Evolutionary conservation across 1,140 invertebrate genomes (phyloP), one percentile per base, ranked within the genome.

Genomic region (Zaprionus gabonicus): DNA sequence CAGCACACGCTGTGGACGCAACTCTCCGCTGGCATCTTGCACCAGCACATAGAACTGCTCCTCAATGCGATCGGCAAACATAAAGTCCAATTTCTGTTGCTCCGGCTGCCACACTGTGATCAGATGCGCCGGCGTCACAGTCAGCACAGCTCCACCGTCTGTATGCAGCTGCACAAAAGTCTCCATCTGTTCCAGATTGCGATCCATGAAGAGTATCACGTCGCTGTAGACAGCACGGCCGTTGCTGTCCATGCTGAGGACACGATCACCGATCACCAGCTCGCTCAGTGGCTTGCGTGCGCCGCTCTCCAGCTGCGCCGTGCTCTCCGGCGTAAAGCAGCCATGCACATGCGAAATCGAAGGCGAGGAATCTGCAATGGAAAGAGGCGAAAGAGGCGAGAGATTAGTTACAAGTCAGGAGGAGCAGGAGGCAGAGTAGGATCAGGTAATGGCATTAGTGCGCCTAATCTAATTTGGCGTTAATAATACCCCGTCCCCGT

Each of bases 131-230:
- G 97, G 96, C 0, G 98, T 99, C 9, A 98, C 94, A 1, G 96
- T 96, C 12, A 99, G 93, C 9, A 93, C 93, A 10, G 93, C 94
- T 2, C 96, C 96, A 0, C 95, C 95, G 34, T 95, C 94, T 0
- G 97, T 96, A 17, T 94, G 93, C 10, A 99, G 83, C 55, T 94
- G 93, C 3, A 98, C 93, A 91, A 97, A 99, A 71, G 95, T 94
- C 31, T 96, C 94, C 44, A 93, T 94, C 60, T 95, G 94, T 6
- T 94, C 93, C 1, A 95, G 93, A 80, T 97, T 95, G 68, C 96
- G 94, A 91, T 99, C 98, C 80, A 99, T 95, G 93, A 99, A 99
- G 55, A 97, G 94, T 58, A 98, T 94, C n/a, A 98, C 97, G 91
- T 97, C 96, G 92, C 96, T 97, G 94, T 95, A 99, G 12, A 95